Evolutionary conservation across 2,113 vertebrate species (phyloP).

Genomic region (Chunga burmeisteri): DNA sequence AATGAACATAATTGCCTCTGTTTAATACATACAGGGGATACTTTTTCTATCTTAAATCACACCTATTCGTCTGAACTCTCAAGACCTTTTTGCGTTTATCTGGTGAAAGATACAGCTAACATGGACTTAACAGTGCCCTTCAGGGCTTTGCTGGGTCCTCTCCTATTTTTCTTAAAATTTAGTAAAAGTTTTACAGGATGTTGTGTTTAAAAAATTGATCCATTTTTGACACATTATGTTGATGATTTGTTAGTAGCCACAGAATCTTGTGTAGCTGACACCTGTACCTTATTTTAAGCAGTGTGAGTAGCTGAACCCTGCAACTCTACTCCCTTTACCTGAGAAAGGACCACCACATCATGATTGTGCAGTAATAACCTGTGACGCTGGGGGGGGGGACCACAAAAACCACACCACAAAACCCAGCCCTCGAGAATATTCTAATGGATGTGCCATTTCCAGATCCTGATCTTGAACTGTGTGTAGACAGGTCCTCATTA

Average conservation of each 20-base stretch:
- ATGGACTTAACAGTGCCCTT: background rate
- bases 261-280: background rate
- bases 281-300: background rate
- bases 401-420: too few species aligned
- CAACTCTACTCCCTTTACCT: background rate
- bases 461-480: background rate
- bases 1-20: background rate
- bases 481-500: background rate
- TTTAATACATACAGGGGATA: background rate
- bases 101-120: background rate
- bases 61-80: background rate
- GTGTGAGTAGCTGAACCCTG: background rate
- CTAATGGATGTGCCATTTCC: background rate
- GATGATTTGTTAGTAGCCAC: background rate
- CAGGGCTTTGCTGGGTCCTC: background rate
- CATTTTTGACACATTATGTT: background rate
- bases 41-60: background rate
- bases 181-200: background rate
- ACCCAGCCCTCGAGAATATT: background rate
- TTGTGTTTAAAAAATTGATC: background rate
- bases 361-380: background rate
- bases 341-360: background rate
- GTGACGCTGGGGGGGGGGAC: background rate
- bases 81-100: background rate
- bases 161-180: background rate